These are phyloP conservation scores for Stichodactyla mertensii DNA, from an alignment of 64 coral and sea anemone genomes.

Conservation along the genomic window DNA sequence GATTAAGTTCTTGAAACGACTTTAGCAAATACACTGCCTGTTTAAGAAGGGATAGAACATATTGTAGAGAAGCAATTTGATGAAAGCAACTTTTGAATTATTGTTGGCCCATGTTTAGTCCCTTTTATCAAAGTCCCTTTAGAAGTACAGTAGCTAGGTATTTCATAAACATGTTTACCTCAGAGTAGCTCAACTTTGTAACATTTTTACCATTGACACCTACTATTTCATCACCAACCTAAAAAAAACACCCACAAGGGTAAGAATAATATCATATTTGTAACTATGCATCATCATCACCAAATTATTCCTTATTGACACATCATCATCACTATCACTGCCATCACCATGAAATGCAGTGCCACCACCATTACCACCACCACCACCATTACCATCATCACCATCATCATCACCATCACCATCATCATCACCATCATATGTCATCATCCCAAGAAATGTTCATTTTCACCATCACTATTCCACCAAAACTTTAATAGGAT, in stretches of 20 bases:
- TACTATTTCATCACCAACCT: slow-evolving; percentile 58
- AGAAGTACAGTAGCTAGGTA: neutral
- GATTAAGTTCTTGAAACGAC: slow-evolving; percentile 38
- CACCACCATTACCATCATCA: neutral
- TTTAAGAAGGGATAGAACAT: neutral
- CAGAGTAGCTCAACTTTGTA: slow-evolving; percentile 42
- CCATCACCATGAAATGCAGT: no score
- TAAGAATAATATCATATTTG: no score
- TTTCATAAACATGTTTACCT: neutral
- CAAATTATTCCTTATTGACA: no score
- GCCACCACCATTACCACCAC: no score
- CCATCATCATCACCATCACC: neutral
- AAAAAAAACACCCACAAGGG: neutral
- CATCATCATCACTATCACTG: no score
- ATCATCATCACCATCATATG: neutral
- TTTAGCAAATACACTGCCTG: slow-evolving; percentile 52
- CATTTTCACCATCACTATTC: neutral
- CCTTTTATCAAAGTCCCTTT: no score
- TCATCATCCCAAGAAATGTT: neutral
- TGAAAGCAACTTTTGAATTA: no score
- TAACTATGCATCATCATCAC: no score
- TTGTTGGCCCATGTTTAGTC: no score
- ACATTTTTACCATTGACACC: slow-evolving; percentile 47
- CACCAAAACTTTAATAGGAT: neutral
- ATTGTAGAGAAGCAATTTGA: neutral